These are phyloP conservation scores for Labeo rohita DNA, from an alignment of 2,113 vertebrate genomes.

Conservation along the genomic window DNA sequence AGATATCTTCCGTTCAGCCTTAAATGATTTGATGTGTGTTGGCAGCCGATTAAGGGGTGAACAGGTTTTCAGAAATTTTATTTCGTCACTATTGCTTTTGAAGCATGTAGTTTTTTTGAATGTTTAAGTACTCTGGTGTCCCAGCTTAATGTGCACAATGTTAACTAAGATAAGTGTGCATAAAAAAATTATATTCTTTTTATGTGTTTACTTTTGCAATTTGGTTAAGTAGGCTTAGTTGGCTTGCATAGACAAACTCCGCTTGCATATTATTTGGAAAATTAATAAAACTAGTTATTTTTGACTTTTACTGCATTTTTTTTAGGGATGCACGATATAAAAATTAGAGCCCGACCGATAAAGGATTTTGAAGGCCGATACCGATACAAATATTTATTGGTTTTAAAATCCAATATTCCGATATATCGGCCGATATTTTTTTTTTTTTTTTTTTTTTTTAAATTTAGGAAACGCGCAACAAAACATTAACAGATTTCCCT, in stretches of 20 bases:
- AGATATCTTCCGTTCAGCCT: conserved; percentile 61
- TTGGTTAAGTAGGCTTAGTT: not conserved
- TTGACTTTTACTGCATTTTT: not conserved
- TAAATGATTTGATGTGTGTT: conserved; percentile 71
- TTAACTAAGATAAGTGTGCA: not conserved
- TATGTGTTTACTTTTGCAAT: not conserved
- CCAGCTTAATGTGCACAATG: not conserved
- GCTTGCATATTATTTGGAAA: not conserved
- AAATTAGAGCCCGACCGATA: too few species aligned
- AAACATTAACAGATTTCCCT: too few species aligned
- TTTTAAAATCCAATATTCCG: too few species aligned
- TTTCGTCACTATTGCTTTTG: not conserved
- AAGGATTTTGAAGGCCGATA: too few species aligned
- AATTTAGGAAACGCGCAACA: too few species aligned
- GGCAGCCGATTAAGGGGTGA: conserved; percentile 66
- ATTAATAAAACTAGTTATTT: not conserved
- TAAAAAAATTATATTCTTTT: too few species aligned
- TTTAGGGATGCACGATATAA: not conserved
- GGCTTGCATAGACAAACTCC: not conserved
- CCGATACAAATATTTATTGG: too few species aligned
- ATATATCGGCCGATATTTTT: too few species aligned
- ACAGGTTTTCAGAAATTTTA: conserved; percentile 57
- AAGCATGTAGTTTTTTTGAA: not conserved
- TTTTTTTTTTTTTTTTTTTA: too few species aligned
- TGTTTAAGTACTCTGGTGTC: not conserved